Percentiles rank a stretch among this genome's conserved stretches.
These are phyloP conservation scores for Acromyrmex echinatior DNA, from an alignment of 1,140 invertebrate genomes.

Conservation along the genomic window DNA sequence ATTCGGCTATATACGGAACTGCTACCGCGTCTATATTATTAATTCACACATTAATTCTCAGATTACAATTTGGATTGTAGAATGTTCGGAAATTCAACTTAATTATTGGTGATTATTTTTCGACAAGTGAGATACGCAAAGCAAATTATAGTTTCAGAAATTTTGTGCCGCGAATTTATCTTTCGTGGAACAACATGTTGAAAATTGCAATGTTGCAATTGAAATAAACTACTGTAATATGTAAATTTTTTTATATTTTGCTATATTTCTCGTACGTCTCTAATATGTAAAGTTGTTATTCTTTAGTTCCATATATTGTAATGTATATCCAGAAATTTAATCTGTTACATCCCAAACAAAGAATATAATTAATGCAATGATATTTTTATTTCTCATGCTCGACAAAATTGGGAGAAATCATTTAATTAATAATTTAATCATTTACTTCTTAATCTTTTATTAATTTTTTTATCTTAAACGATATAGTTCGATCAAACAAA, in stretches of 20 bases:
- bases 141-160: background rate
- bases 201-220: constrained; percentile 31
- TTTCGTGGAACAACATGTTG: background rate
- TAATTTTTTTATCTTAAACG: background rate
- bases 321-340: constrained; percentile 1
- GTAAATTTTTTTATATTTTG: background rate
- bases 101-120: constrained; percentile 15
- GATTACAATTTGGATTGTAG: background rate
- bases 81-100: constrained; percentile 1
- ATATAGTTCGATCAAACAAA: background rate
- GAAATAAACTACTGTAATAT: constrained; percentile 5
- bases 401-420: background rate
- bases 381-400: background rate
- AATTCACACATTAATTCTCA: constrained; percentile 30
- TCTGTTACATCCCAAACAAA: background rate
- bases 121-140: background rate
- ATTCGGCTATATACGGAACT: background rate
- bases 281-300: background rate
- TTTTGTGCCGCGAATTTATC: background rate
- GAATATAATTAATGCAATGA: constrained; percentile 11
- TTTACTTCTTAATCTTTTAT: background rate
- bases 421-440: background rate
- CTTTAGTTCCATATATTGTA: background rate
- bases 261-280: background rate
- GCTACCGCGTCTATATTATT: background rate